Percentiles rank a stretch among this genome's conserved stretches.
Conservation (phyloP, 1,140 invertebrate species). For the Melipona quadrifasciata region DNA sequence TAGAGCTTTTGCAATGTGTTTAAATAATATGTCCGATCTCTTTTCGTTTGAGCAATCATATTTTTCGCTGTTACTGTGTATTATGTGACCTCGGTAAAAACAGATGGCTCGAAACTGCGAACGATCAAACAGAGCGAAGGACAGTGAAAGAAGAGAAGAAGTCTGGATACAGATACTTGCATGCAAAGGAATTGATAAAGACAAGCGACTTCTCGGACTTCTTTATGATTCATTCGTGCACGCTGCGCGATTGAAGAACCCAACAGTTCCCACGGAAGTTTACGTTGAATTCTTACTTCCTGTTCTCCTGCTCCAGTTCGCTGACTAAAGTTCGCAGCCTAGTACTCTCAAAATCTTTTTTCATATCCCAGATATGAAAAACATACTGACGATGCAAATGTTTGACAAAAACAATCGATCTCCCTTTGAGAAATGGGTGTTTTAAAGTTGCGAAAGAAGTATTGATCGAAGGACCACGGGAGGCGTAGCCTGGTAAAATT, state of each 20-base stretch:
- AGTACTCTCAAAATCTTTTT: not conserved
- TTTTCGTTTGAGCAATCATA: not conserved
- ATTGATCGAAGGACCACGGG: conserved; percentile 35
- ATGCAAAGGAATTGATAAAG: conserved; percentile 2
- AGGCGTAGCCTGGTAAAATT: conserved; percentile 21
- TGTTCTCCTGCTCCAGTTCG: not conserved
- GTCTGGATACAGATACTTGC: not conserved
- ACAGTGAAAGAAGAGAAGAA: not conserved
- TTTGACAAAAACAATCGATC: not conserved
- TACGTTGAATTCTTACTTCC: not conserved
- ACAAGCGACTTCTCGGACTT: not conserved
- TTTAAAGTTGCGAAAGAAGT: not conserved
- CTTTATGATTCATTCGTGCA: not conserved
- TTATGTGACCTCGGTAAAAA: not conserved
- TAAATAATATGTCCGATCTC: too few species aligned
- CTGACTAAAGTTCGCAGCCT: too few species aligned
- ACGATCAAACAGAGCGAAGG: too few species aligned
- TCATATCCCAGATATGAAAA: not conserved
- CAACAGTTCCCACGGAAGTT: not conserved
- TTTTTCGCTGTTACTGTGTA: not conserved
- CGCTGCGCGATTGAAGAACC: not conserved
- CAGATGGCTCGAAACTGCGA: not conserved
- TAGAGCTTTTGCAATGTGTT: not conserved
- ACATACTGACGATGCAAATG: not conserved
- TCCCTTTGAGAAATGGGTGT: not conserved